A percentile compares a stretch with the other conserved stretches of the same genome.
Conservation (phyloP, 1,140 invertebrate genomes). For the Asbolus verrucosus region DNA sequence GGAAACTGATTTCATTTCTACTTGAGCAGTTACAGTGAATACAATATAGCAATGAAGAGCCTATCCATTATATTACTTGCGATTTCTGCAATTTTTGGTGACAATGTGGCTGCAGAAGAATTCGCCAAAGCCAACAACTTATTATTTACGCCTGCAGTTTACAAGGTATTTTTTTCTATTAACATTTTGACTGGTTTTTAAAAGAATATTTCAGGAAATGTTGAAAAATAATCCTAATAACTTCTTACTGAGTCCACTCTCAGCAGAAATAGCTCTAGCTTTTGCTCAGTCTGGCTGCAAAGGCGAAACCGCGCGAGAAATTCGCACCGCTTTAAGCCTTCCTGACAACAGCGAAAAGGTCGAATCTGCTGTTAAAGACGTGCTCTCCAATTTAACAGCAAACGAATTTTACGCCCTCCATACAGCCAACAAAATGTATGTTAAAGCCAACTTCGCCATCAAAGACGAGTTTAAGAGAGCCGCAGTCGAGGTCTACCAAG, state of each 20-base stretch:
- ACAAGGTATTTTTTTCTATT: too few relatives aligned
- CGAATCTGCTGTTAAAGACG: not conserved
- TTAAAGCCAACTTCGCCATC: constrained; percentile 65
- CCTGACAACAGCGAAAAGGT: constrained; percentile 30
- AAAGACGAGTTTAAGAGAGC: constrained; percentile 57
- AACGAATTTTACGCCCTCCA: not conserved
- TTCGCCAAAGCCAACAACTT: not conserved
- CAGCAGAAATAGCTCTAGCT: too few relatives aligned
- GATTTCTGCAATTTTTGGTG: too few relatives aligned
- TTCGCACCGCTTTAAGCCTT: constrained; percentile 60
- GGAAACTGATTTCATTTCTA: too few relatives aligned
- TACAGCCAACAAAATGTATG: constrained; percentile 61
- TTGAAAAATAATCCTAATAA: not conserved
- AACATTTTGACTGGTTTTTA: not conserved
- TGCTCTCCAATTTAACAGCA: not conserved
- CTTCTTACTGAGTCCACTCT: not conserved
- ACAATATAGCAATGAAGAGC: too few relatives aligned
- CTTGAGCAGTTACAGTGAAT: too few relatives aligned
- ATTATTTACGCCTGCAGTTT: not conserved
- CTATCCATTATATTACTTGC: too few relatives aligned
- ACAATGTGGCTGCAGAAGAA: too few relatives aligned
- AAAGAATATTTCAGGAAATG: not conserved
- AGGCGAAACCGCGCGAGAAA: constrained; percentile 68
- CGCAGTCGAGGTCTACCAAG: constrained; percentile 67
- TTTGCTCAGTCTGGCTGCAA: constrained; percentile 67